Percentiles rank a stretch among this genome's conserved stretches.
phyloP scores from a whole-genome alignment of 2,113 vertebrate genomes.

The Falcunculus frontatus region DNA sequence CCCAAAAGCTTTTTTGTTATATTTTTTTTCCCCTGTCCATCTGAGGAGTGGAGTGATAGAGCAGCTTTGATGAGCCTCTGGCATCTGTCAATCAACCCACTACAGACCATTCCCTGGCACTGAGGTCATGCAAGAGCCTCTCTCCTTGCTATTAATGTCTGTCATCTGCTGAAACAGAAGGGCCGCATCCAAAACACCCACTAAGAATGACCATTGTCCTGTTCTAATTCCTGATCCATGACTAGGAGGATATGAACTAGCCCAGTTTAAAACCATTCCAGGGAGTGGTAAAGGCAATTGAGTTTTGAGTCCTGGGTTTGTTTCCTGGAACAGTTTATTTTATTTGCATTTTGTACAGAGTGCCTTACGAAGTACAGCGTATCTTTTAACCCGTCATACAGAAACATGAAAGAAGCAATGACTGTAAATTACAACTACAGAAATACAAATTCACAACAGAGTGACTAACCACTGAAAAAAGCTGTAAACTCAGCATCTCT shows the following conservation, averaged over 20 bases:
- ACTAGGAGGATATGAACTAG: neutral
- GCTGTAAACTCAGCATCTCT: neutral
- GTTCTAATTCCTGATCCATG: neutral
- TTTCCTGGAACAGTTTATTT: neutral
- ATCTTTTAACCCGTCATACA: neutral
- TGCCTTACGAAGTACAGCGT: neutral
- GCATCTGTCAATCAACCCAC: neutral
- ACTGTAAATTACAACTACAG: neutral
- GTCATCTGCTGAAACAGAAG: neutral
- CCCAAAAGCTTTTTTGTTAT: neutral
- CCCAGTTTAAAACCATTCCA: neutral
- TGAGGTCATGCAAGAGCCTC: neutral
- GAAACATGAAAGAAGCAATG: neutral
- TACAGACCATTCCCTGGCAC: neutral
- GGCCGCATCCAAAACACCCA: neutral
- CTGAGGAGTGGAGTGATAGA: neutral
- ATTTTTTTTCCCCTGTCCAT: neutral
- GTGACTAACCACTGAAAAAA: neutral
- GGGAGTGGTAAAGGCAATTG: neutral
- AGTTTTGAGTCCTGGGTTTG: neutral
- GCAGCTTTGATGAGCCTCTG: neutral
- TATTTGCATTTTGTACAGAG: neutral
- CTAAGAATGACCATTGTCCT: neutral
- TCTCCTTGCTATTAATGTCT: neutral
- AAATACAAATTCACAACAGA: neutral